These are phyloP conservation scores for Leptocoma aspasia DNA, from an alignment of 2,113 vertebrate species.

Conservation along the genomic window DNA sequence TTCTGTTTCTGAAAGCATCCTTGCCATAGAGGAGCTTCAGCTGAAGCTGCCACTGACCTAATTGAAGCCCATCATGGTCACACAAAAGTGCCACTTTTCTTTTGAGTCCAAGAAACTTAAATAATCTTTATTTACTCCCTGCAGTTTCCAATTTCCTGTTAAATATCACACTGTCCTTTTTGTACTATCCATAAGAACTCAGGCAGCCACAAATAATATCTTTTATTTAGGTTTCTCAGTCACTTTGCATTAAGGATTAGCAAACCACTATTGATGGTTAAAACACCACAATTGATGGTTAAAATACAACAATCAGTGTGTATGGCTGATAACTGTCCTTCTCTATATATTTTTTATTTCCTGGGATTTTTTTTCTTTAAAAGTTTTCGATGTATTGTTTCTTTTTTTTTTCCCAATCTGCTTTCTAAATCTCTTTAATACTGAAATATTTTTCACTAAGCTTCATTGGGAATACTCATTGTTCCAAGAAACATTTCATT, in stretches of 20 bases:
- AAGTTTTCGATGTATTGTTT: background rate
- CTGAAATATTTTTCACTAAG: background rate
- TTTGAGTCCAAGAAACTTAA: background rate
- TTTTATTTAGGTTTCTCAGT: background rate
- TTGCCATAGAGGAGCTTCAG: background rate
- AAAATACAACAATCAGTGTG: background rate
- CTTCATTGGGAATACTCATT: background rate
- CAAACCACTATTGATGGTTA: background rate
- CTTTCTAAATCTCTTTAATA: background rate
- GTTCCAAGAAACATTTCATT: background rate
- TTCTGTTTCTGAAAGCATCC: background rate
- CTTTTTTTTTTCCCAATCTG: rapidly evolving
- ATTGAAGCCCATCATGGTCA: background rate
- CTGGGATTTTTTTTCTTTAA: background rate
- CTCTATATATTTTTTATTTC: background rate
- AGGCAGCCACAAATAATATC: background rate
- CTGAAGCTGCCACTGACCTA: background rate
- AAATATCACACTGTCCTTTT: background rate
- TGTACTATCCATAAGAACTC: background rate
- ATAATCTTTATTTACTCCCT: background rate
- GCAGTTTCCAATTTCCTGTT: background rate
- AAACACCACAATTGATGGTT: background rate
- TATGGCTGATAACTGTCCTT: background rate
- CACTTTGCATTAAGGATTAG: background rate
- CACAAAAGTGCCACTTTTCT: background rate